A percentile compares a stretch with the other conserved stretches of the same genome.
Evolutionary conservation across 2,888 invertebrate genomes (phyloP).

Genomic region (Apamea crenata): DNA sequence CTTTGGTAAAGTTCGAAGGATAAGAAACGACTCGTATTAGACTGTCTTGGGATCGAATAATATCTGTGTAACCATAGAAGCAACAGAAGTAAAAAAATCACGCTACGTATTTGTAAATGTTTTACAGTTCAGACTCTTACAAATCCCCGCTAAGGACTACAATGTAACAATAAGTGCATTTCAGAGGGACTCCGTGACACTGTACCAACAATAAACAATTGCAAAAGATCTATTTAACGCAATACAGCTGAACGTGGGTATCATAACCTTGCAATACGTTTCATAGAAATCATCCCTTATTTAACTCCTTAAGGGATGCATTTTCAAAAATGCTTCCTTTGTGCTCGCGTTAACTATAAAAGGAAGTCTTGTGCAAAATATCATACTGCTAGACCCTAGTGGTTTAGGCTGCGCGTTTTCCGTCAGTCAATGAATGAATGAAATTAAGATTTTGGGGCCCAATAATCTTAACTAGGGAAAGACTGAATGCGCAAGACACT

Average conservation of each 20-base stretch:
- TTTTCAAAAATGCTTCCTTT: neutral
- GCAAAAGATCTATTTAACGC: neutral
- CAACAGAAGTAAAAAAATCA: neutral
- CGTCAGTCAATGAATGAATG: neutral
- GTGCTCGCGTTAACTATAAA: neutral
- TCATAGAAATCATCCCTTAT: neutral
- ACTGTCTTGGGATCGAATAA: conserved; percentile 7
- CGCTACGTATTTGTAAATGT: neutral
- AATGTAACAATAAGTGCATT: neutral
- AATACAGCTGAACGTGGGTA: neutral
- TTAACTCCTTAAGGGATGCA: neutral
- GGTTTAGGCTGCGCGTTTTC: neutral
- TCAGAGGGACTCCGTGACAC: no score
- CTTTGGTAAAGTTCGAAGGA: neutral
- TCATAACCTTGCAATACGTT: neutral
- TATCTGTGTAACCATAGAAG: neutral
- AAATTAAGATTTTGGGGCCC: neutral
- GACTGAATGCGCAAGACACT: neutral
- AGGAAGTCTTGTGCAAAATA: neutral
- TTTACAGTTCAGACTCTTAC: no score
- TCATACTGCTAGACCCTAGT: neutral
- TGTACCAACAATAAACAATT: no score
- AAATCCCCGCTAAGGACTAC: neutral
- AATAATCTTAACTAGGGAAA: neutral
- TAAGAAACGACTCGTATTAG: conserved; percentile 3